Base-by-base conservation (phyloP, 2,888 invertebrate genomes). In the Malthinus flaveolus region DNA sequence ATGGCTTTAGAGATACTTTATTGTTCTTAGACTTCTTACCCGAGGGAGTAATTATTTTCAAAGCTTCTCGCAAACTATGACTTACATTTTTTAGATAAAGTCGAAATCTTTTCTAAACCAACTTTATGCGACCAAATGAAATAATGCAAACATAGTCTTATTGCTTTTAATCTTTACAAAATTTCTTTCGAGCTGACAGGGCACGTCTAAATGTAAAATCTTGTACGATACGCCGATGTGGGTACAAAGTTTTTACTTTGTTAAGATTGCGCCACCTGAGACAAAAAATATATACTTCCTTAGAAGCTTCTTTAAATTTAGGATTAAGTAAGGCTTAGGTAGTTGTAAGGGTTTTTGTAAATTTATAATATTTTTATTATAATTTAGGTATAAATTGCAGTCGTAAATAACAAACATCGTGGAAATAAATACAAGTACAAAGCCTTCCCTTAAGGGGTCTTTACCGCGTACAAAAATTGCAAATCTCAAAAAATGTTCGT, bases 31-130 rank as follows among this genome's bases (percentile, higher is more conserved):
- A 42, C 23, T 15, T 42, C n/a, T 42, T 11, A 34, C 51, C 37
- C 51, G 7, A 32, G 56, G 51, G 50, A 56, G 51, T 51, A 51
- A 56, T 56, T 51, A 47, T 51, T 51, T 51, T 44, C 36, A 33
- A 56, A 37, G 23, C 51, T 51, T 56, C 47, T 33, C 51, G 13
- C 51, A 47, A 56, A 51, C 51, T 51, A 39, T 56, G 56, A 56
- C 51, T 56, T 56, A 56, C 51, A 33, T 45, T 32, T 11, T 23
- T 23, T 23, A n/a, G 15, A 6, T 42, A 42, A 42, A 42, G 11
- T 42, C 39, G 39, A 13, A 23, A 15, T 42, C 39, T 42, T 13
- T 42, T 42, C 15, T 15, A 42, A 42, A 42, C 10, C n/a, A 42
- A 15, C 15, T 42, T 42, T 42, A 42, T 23, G 15, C 12, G 12